Conservation (phyloP, 1,140 invertebrate genomes). For the Musca vetustissima region DNA sequence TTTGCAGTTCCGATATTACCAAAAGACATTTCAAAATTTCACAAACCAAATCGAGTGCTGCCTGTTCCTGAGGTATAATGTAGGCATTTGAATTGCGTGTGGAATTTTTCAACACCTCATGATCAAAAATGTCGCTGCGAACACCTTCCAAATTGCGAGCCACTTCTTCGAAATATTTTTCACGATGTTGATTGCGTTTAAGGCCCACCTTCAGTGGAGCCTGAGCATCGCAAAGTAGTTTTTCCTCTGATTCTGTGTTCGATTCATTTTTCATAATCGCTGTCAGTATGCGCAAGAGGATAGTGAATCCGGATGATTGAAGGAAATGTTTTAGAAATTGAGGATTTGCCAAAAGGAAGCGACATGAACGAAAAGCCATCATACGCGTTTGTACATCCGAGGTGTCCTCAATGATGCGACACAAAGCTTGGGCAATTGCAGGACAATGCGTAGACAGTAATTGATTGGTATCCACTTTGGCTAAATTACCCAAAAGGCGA, state of each 20-base stretch:
- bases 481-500: constrained; percentile 49
- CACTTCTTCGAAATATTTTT: constrained; percentile 54
- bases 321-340: constrained; percentile 48
- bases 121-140: constrained; percentile 50
- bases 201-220: constrained; percentile 38
- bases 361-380: constrained; percentile 51
- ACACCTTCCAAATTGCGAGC: constrained; percentile 51
- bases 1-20: constrained; percentile 42
- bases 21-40: constrained; percentile 52
- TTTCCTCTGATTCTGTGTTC: constrained; percentile 11
- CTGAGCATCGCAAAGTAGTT: not conserved
- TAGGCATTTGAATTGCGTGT: constrained; percentile 38
- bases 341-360: constrained; percentile 40
- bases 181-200: constrained; percentile 48
- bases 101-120: constrained; percentile 47
- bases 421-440: constrained; percentile 45
- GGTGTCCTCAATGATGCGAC: constrained; percentile 50
- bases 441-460: constrained; percentile 37
- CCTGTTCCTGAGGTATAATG: constrained; percentile 41
- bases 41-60: constrained; percentile 39
- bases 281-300: constrained; percentile 43
- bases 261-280: constrained; percentile 47
- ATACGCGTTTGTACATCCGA: constrained; percentile 45
- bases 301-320: constrained; percentile 42
- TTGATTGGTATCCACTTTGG: constrained; percentile 43